Percentiles rank a stretch among this genome's conserved stretches.
phyloP scores from a whole-genome alignment of 2,888 invertebrate species.

The Troides oblongomaculatus region DNA sequence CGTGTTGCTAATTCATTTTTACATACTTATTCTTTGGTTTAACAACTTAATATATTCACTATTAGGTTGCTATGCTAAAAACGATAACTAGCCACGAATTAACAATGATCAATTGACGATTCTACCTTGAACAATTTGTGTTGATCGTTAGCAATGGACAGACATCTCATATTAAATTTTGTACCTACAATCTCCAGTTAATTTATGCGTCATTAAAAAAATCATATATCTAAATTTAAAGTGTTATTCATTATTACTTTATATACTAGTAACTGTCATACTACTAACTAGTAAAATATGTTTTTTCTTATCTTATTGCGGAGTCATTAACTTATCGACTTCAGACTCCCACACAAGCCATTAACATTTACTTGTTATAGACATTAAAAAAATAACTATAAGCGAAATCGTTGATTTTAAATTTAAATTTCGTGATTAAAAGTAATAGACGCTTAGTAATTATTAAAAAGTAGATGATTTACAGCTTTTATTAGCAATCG shows the following conservation, averaged over 20 bases:
- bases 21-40: neutral
- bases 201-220: neutral
- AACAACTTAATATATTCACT: neutral
- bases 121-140: neutral
- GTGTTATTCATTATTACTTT: neutral
- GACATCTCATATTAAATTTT: neutral
- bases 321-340: neutral
- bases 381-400: neutral
- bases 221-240: neutral
- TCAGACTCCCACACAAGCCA: neutral
- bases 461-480: too few relatives aligned
- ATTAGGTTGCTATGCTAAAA: neutral
- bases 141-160: neutral
- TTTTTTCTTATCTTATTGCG: neutral
- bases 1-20: slow-evolving; percentile 18
- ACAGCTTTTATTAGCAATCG: too few relatives aligned
- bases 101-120: neutral
- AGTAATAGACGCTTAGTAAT: too few relatives aligned
- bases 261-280: neutral
- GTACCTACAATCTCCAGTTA: too few relatives aligned
- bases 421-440: too few relatives aligned
- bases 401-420: too few relatives aligned
- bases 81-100: neutral
- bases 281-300: neutral
- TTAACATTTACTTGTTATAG: neutral